Evolutionary conservation across 2,888 invertebrate species (phyloP), one percentile per base, ranked within the genome.

Genomic region (Andrena chrysosceles): DNA sequence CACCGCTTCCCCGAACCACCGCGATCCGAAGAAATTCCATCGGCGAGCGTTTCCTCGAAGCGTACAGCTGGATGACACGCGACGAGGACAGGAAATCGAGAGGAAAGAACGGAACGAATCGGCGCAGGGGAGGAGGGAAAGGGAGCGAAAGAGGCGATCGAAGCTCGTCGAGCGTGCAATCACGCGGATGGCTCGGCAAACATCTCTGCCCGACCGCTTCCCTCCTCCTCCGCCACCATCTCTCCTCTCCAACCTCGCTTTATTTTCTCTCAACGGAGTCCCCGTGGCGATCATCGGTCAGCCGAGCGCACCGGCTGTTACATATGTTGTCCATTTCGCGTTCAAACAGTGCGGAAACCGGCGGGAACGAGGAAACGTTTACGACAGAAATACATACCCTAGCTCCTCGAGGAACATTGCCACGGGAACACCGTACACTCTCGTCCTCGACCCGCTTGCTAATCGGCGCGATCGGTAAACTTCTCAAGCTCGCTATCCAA

Each of bases 291-390:
- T 93, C 90, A 93, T 93, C 93, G 89, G 91, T 93, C 92, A 91
- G 88, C 85, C 68, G 56, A 42, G 54, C 56, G 68, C 26, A 66
- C 90, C 86, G 90, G 89, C 89, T 91, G 91, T 91, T 93, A 93
- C 93, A 92, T 89, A 93, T 93, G 93, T 93, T 91, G 93, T 93
- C 93, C 93, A 93, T 93, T 93, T 90, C 91, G 89, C 88, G 91
- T 90, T 92, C 93, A 93, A 93, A 93, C 92, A 93, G 88, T 86
- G 86, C 90, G 84, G 85, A 84, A 88, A 87, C 84, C 85, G 63
- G n/a, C 67, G 80, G 66, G 68, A 75, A 75, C 78, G 68, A 68
- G 78, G 78, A 78, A 78, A 78, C 74, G 74, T 67, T 62, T 42
- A 52, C 78, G 68, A 62, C 67, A 33, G 63, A 29, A 31, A 69